Percentiles rank a stretch among this genome's conserved stretches.
Evolutionary conservation across 2,113 vertebrate species (phyloP).

Genomic region (Tenebrosternarchus preto): DNA sequence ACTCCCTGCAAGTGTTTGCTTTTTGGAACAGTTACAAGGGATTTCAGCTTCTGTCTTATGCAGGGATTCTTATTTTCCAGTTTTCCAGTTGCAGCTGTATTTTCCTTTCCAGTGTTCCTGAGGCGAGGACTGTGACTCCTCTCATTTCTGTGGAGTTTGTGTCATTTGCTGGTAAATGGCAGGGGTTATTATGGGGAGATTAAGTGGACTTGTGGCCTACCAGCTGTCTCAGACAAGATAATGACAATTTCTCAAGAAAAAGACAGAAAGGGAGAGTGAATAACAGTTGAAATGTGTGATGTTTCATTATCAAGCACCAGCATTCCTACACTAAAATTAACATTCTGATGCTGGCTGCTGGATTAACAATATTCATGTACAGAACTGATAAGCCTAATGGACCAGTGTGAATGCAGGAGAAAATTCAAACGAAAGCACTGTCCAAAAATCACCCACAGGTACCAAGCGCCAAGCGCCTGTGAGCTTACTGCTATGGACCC

Average conservation of each 20-base stretch:
- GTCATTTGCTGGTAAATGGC: slow-evolving; percentile 37
- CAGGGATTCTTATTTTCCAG: slow-evolving; percentile 9
- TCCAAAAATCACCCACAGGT: too few species aligned
- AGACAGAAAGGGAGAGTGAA: slow-evolving; percentile 44
- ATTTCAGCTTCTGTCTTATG: slow-evolving; percentile 21
- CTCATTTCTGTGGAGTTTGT: slow-evolving; percentile 26
- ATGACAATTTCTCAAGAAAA: slow-evolving; percentile 56
- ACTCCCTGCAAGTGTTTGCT: slow-evolving; percentile 12
- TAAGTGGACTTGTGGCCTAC: slow-evolving; percentile 54
- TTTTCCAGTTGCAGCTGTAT: slow-evolving; percentile 43
- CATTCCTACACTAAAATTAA: not conserved
- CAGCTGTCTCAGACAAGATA: slow-evolving; percentile 56
- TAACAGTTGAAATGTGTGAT: slow-evolving; percentile 29
- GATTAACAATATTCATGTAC: not conserved
- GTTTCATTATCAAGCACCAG: not conserved
- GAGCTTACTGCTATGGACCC: too few species aligned
- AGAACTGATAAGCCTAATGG: not conserved
- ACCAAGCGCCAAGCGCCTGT: too few species aligned
- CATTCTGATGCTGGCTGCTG: not conserved
- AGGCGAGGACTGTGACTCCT: slow-evolving; percentile 18
- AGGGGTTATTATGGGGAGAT: slow-evolving; percentile 62
- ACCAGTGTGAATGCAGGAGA: not conserved
- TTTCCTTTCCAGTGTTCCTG: not conserved
- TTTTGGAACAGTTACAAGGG: slow-evolving; percentile 27
- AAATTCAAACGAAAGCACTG: too few species aligned